Evolutionary conservation across 2,888 invertebrate genomes (phyloP).

Genomic region (Fragum sueziense): DNA sequence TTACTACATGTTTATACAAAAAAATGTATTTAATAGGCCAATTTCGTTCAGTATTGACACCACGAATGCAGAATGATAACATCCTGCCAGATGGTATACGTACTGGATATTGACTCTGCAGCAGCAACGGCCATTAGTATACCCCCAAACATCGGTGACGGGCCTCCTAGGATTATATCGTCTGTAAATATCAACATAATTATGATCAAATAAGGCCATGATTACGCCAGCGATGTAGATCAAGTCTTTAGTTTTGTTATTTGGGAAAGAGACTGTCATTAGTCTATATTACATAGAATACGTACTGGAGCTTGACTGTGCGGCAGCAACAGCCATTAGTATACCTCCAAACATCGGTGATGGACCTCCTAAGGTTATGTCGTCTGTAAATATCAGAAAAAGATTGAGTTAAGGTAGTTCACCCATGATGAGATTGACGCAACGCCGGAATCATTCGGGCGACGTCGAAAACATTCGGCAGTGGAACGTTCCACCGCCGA

Average conservation of each 20-base stretch:
- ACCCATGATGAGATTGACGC: too few relatives aligned
- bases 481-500: too few relatives aligned
- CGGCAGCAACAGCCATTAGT: neutral
- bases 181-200: neutral
- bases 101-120: constrained; percentile 1
- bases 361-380: constrained; percentile 1
- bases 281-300: neutral
- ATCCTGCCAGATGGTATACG: too few relatives aligned
- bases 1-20: too few relatives aligned
- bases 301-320: constrained; percentile 1
- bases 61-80: too few relatives aligned
- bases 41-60: too few relatives aligned
- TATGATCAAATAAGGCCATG: too few relatives aligned
- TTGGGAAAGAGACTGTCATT: neutral
- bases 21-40: too few relatives aligned
- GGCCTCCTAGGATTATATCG: neutral
- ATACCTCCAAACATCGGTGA: constrained; percentile 7
- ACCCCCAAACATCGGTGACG: constrained; percentile 2
- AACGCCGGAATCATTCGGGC: too few relatives aligned
- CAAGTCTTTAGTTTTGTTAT: neutral
- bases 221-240: too few relatives aligned
- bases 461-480: too few relatives aligned
- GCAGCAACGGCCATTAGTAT: neutral
- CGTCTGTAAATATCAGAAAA: neutral
- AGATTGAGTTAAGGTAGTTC: too few relatives aligned